phyloP scores from a whole-genome alignment of 2,888 invertebrate genomes.

The Drosophila ustulata region DNA sequence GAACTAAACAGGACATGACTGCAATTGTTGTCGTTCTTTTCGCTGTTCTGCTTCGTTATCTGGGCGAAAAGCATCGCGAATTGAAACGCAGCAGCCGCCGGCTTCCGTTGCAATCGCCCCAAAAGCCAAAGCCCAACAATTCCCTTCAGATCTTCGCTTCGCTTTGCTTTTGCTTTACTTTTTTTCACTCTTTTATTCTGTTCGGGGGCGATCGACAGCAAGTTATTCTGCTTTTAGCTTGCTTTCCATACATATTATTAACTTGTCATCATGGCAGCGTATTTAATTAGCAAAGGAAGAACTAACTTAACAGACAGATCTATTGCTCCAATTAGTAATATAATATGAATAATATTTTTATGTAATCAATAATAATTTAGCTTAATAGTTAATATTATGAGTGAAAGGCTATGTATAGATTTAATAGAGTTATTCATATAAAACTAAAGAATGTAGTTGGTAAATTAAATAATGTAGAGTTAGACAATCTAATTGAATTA shows the following conservation, averaged over 20 bases:
- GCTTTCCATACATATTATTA: conserved; percentile 3
- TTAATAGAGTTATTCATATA: too few relatives aligned
- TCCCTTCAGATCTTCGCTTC: conserved; percentile 10
- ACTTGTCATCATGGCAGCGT: neutral
- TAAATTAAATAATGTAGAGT: too few relatives aligned
- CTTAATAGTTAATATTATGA: too few relatives aligned
- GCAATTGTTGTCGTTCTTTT: conserved; percentile 34
- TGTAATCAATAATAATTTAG: too few relatives aligned
- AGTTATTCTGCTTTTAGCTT: conserved; percentile 22
- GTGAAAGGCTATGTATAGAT: too few relatives aligned
- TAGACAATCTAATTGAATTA: too few relatives aligned
- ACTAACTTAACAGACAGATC: neutral
- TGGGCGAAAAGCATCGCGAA: conserved; percentile 56
- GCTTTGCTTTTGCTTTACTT: conserved; percentile 22
- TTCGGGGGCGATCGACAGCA: conserved; percentile 62
- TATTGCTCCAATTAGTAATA: too few relatives aligned
- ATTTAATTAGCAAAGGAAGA: neutral
- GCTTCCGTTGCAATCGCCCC: conserved; percentile 65
- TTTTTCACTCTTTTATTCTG: too few relatives aligned
- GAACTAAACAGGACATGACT: conserved; percentile 40
- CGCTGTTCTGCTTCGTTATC: conserved; percentile 48
- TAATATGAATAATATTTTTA: too few relatives aligned
- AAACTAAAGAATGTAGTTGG: too few relatives aligned
- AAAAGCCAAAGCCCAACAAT: conserved; percentile 23
- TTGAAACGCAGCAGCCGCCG: conserved; percentile 47